A percentile compares a stretch with the other conserved stretches of the same genome.
Conservation (phyloP, 92 coral and sea anemone species). For the Porites cylindrica region DNA sequence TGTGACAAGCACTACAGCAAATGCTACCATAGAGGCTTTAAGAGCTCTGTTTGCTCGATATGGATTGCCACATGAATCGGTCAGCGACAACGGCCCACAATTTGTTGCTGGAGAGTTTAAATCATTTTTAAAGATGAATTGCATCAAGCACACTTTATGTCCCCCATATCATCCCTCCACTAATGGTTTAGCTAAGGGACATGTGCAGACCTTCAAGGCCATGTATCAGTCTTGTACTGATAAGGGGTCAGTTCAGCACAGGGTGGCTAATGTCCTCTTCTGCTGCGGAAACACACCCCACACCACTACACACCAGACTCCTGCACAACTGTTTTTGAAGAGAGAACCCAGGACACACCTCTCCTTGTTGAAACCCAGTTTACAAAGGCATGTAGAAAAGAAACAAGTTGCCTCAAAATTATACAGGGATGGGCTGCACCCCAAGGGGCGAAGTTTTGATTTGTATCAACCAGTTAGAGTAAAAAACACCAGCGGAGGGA, state of each 20-base stretch:
- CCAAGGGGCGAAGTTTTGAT: neutral
- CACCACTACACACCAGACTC: conserved; percentile 27
- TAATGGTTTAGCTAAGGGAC: too few species aligned
- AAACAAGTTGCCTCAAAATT: conserved; percentile 1
- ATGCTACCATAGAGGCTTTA: too few species aligned
- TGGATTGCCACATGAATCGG: too few species aligned
- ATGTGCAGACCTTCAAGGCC: conserved; percentile 49
- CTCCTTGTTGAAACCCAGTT: neutral
- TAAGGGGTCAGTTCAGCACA: neutral
- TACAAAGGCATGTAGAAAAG: conserved; percentile 7
- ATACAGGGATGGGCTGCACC: conserved; percentile 3
- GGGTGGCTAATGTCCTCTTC: too few species aligned
- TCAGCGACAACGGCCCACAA: too few species aligned
- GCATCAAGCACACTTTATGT: too few species aligned
- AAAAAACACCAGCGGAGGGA: neutral
- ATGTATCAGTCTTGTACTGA: conserved; percentile 5
- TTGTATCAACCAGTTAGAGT: neutral
- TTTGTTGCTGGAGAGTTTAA: too few species aligned
- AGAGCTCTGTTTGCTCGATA: too few species aligned
- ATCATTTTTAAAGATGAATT: too few species aligned
- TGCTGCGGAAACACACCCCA: neutral
- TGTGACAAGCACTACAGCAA: too few species aligned
- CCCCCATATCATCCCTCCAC: too few species aligned
- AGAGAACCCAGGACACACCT: conserved; percentile 31
- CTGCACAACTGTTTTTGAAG: conserved; percentile 21